Evolutionary conservation across 2,797 vertebrate genomes (phyloP), one percentile per base, ranked within the genome.

Genomic region (Acanthurus tractus): DNA sequence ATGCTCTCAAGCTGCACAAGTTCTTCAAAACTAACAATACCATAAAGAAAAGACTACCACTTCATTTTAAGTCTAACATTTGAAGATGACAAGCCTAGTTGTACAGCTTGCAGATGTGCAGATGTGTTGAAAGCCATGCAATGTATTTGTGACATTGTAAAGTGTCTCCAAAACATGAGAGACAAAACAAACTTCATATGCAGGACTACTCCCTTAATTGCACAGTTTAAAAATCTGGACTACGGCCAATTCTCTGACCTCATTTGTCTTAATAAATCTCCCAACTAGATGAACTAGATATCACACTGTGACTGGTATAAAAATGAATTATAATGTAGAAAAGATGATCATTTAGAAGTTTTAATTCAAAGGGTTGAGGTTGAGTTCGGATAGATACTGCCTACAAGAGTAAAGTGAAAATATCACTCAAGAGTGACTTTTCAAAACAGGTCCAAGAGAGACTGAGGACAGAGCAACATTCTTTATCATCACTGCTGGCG

Each of bases 401-500:
- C 40, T 34, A 69, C 29, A 57, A 23, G 44, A 63, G 45, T 1
- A 12, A 12, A 64, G 42, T 45, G 38, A 79, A 84, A 78, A 61
- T n/a, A 62, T 22, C 12, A 70, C 68, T 78, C 25, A 68, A 71
- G 38, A 48, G 56, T 69, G 44, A 63, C 69, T 82, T 76, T 73
- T 57, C 64, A 76, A 83, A 83, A 81, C 62, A 44, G 63, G 75
- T 68, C 78, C 6, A 23, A 42, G 54, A 76, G 63, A 54, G 79
- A 87, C 65, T 79, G 76, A 84, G 86, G 61, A 84, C 81, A 82
- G 63, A 89, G 82, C 63, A 87, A 46, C 82, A 81, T 86, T 89
- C 53, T 88, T 87, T 46, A 85, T 92, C 85, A 85, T 88, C 82
- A 58, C 57, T 80, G 76, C 84, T 86, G 88, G 86, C 72, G 64